Evolutionary conservation across 2,888 invertebrate species (phyloP), one percentile per base, ranked within the genome.

Genomic region (Euzetes globulus): DNA sequence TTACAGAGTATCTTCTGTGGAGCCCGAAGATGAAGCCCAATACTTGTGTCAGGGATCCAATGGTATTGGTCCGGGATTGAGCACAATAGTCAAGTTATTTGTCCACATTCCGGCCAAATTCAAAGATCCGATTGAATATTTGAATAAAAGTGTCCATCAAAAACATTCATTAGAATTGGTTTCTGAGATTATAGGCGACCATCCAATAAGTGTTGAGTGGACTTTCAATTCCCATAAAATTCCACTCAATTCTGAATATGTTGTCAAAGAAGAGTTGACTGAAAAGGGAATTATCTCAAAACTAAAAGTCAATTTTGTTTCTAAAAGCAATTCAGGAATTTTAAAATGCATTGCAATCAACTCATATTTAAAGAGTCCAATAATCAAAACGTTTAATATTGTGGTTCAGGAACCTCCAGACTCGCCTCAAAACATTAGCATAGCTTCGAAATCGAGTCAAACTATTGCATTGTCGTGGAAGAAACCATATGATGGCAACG

Each of bases 31-130:
- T 65, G 77, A 75, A 1, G 78, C 77, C 4, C 77, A 77, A 25
- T 79, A 79, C 29, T 86, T 96, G 60, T 97, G 97, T 82, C 94
- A 96, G 85, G 94, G 95, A 76, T 92, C 92, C 70, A 97, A 97
- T 84, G 93, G 94, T 80, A 94, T 97, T 80, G 95, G 95, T 77
- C 91, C 94, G 77, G 95, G 94, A 81, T 86, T 96, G 45, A 96
- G 95, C 73, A 95, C 95, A 79, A 94, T 96, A 27, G 92, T 95
- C 79, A 87, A 91, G 80, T 91, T 97, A 78, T 93, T 91, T 79
- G 95, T 96, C 13, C 70, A 70, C 47, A 70, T 70, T 47, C 70
- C 70, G 47, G 70, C 19, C 9, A n/a, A 47, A 15, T 70, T 70
- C 47, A 47, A 47, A 27, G 70, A 70, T 4, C 47, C 45, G 25